Conservation (phyloP, 2,113 vertebrate species). For the Excalfactoria chinensis region DNA sequence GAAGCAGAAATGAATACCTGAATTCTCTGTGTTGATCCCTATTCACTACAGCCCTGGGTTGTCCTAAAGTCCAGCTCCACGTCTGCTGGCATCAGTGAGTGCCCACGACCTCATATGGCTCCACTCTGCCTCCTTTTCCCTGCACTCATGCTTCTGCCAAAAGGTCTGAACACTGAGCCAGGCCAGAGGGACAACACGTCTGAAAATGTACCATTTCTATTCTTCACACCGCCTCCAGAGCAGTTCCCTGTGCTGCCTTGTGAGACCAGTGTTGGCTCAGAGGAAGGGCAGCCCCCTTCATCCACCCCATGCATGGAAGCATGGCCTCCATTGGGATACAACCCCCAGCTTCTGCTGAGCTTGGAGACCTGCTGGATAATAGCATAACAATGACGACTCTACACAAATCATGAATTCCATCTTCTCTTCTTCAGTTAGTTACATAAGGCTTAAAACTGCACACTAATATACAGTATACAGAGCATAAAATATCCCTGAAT, state of each 20-base stretch:
- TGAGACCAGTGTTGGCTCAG: too few species aligned
- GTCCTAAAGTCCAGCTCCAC: neutral
- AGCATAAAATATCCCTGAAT: rapidly evolving
- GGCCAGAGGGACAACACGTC: neutral
- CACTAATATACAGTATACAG: neutral
- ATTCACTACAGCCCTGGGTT: neutral
- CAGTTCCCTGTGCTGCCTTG: neutral
- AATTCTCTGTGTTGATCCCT: neutral
- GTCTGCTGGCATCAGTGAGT: neutral
- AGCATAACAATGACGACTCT: neutral
- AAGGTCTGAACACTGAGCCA: neutral
- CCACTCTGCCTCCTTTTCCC: neutral
- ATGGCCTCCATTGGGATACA: neutral
- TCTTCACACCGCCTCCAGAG: neutral
- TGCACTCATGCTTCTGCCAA: neutral
- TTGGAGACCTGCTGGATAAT: rapidly evolving
- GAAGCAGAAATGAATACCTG: neutral
- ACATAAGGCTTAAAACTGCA: neutral
- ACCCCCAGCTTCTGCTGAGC: neutral
- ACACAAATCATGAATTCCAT: neutral
- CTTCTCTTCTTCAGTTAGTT: neutral
- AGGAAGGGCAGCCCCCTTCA: neutral
- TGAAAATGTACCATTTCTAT: neutral
- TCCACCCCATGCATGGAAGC: rapidly evolving
- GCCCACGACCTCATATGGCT: neutral